Conservation (phyloP, 1,140 invertebrate genomes). For the Hirudo medicinalis region DNA sequence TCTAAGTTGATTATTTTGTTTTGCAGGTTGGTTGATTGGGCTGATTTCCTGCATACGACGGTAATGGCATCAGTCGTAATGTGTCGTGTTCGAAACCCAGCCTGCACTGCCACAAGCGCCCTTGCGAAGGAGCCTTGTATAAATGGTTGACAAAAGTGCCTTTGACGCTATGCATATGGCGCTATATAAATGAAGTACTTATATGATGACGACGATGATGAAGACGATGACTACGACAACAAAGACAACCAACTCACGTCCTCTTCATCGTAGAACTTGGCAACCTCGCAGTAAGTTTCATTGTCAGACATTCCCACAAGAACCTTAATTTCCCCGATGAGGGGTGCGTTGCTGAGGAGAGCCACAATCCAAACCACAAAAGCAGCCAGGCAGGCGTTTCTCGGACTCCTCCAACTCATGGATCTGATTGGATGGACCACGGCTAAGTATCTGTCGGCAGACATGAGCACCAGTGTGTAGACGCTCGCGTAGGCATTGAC, state of each 20-base stretch:
- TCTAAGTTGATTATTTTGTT: too few relatives aligned
- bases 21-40: too few relatives aligned
- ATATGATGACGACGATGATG: neutral
- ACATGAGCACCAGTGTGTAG: constrained; percentile 88
- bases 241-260: neutral
- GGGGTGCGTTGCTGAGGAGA: constrained; percentile 58
- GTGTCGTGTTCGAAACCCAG: too few relatives aligned
- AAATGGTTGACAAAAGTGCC: too few relatives aligned
- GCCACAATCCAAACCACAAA: constrained; percentile 60
- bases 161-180: too few relatives aligned
- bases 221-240: neutral
- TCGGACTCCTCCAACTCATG: constrained; percentile 70
- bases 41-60: too few relatives aligned
- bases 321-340: constrained; percentile 58
- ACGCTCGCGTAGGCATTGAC: constrained; percentile 84
- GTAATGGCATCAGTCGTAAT: too few relatives aligned
- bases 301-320: neutral
- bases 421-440: constrained; percentile 84
- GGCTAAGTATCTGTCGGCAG: constrained; percentile 79
- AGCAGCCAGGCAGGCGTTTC: constrained; percentile 60
- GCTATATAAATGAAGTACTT: too few relatives aligned
- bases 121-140: too few relatives aligned
- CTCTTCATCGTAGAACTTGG: neutral
- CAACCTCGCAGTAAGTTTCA: neutral
- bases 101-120: too few relatives aligned